Evolutionary conservation across 2,797 vertebrate genomes (phyloP).

Genomic region (Cephalopachus bancanus): DNA sequence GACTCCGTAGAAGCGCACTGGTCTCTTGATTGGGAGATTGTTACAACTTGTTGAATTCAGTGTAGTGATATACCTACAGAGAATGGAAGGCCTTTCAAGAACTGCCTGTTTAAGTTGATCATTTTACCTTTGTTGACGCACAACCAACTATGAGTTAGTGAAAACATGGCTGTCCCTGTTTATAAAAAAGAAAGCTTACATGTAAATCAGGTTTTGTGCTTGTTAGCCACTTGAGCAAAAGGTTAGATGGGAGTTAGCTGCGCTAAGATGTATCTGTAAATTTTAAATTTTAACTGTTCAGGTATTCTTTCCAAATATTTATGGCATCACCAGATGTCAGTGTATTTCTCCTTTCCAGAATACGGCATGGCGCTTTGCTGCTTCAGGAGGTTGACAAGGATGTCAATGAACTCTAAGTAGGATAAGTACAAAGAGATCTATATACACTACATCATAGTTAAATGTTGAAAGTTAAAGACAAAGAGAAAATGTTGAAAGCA

Average conservation of each 20-base stretch:
- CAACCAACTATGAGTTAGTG: not conserved
- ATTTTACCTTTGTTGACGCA: not conserved
- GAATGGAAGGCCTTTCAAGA: not conserved
- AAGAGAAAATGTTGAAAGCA: not conserved
- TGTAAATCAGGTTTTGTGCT: not conserved
- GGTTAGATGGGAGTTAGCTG: not conserved
- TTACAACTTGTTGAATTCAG: not conserved
- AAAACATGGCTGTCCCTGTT: not conserved
- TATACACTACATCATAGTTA: not conserved
- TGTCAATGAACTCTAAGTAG: not conserved
- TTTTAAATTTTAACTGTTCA: not conserved
- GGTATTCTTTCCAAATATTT: not conserved
- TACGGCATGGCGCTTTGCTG: not conserved
- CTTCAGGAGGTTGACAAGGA: not conserved
- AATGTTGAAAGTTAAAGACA: slow-evolving; percentile 6
- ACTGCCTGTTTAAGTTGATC: not conserved
- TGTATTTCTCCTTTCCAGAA: not conserved
- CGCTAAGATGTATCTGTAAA: not conserved
- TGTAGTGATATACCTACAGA: rapidly evolving
- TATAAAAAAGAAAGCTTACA: not conserved
- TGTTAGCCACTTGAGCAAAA: not conserved
- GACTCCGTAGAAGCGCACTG: not conserved
- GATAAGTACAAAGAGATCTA: not conserved
- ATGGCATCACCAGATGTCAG: not conserved
- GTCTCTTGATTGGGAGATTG: not conserved